phyloP scores from a whole-genome alignment of 2,888 invertebrate genomes.

The Aquatica leii region DNA sequence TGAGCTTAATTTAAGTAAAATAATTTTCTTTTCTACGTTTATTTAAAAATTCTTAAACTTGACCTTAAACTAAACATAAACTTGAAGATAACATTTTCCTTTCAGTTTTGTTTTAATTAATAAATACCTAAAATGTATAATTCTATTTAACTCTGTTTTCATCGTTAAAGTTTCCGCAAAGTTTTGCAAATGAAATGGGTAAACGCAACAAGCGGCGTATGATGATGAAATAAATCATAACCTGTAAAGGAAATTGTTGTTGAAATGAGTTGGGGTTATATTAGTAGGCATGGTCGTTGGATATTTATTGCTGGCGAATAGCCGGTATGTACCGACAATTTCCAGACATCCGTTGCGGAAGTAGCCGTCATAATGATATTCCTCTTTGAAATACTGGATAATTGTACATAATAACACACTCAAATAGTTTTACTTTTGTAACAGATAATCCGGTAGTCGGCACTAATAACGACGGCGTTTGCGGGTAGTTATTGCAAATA shows the following conservation, averaged over 20 bases:
- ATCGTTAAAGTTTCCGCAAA: conserved; percentile 5
- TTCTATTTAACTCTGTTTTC: background rate
- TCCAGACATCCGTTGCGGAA: conserved; percentile 45
- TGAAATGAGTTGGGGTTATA: conserved; percentile 7
- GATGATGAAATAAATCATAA: conserved; percentile 10
- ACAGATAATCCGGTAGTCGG: conserved; percentile 29
- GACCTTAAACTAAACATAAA: too few relatives aligned
- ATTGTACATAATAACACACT: conserved; percentile 46
- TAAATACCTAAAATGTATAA: background rate
- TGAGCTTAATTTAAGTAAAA: too few relatives aligned
- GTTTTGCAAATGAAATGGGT: conserved; percentile 8
- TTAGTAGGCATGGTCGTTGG: conserved; percentile 16
- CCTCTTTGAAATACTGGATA: conserved; percentile 44
- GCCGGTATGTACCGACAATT: conserved; percentile 44
- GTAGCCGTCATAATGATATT: conserved; percentile 45
- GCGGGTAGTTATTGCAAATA: too few relatives aligned
- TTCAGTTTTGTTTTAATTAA: conserved; percentile 3
- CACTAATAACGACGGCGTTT: background rate
- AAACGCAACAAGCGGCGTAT: conserved; percentile 12
- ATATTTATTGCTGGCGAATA: conserved; percentile 36
- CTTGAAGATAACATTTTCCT: too few relatives aligned
- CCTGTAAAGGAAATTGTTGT: conserved; percentile 8
- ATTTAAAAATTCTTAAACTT: too few relatives aligned
- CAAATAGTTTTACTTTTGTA: conserved; percentile 43
- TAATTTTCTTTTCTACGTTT: too few relatives aligned